Conservation (phyloP, 1,140 invertebrate genomes). For the Orchesella cincta region DNA sequence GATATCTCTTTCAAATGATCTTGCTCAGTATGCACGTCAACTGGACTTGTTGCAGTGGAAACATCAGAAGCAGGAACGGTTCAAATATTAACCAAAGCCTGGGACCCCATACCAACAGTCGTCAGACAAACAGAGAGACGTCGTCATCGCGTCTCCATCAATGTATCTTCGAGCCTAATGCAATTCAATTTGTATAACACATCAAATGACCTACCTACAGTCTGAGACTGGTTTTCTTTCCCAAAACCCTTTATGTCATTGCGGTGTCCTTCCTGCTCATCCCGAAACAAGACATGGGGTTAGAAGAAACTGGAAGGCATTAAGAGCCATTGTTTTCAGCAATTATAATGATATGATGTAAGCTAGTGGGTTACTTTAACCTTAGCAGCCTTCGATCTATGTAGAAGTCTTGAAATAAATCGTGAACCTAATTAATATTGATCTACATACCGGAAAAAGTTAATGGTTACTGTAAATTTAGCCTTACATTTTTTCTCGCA, state of each 20-base stretch:
- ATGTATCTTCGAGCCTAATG: neutral
- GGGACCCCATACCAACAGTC: constrained; percentile 26
- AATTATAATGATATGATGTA: too few species aligned
- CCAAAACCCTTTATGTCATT: neutral
- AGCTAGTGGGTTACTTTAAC: too few species aligned
- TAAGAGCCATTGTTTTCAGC: too few species aligned
- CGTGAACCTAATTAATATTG: too few species aligned
- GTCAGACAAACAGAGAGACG: constrained; percentile 30
- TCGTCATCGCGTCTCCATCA: constrained; percentile 50
- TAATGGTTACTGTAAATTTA: too few species aligned
- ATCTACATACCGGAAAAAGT: too few species aligned
- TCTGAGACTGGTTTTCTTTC: neutral
- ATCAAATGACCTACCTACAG: neutral
- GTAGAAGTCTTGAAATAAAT: too few species aligned
- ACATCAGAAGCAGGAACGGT: neutral
- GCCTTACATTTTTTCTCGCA: too few species aligned
- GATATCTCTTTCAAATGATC: constrained; percentile 14
- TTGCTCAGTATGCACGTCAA: neutral
- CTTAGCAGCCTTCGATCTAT: too few species aligned
- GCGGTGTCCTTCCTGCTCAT: neutral
- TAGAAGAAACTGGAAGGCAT: too few species aligned
- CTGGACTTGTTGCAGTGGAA: neutral
- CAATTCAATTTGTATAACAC: constrained; percentile 18
- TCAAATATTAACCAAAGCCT: neutral
- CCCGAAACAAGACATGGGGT: too few species aligned